Evolutionary conservation across 92 coral and sea anemone genomes (phyloP), one percentile per base, ranked within the genome.

Genomic region (Porites evermanni): DNA sequence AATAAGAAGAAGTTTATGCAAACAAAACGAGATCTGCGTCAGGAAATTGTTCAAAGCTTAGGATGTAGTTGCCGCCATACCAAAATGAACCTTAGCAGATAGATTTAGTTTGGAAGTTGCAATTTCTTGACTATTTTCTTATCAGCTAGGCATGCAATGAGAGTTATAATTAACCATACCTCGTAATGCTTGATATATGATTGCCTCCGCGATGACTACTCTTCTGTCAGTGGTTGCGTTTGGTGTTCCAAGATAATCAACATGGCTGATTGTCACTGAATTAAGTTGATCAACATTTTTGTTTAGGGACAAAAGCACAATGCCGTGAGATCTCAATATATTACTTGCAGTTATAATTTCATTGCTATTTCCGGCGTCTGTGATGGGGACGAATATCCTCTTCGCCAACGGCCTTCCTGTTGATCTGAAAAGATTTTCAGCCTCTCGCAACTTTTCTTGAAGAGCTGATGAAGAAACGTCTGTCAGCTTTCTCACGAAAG

Each of bases 381-480:
- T 91, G 13, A 96, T 53, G 18, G 91, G 78, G 19, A 93, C 95
- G 72, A 96, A 86, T 1, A 91, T 92, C 78, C 92, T 95, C 79
- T 91, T 87, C 4, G 98, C 95, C 21, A 66, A 52, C 17, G 94
- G 87, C 61, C 98, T 84, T 56, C 92, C 92, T 11, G 78, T 1
- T 0, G 74, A 56, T 24, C 84, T 74, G 77, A 95, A 95, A 53
- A 88, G 77, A 21, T 67, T 70, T 58, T 87, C 84, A 0, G 92
- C 91, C 6, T 81, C 76, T 7, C 17, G 73, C 80, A 95, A 23
- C 44, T 74, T 75, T 9, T 75, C 79, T 67, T 83, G 74, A 51
- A 95, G 89, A 32, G 75, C 81, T 84, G 12, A 86, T 83, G 14
- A 80, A 38, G 78, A 64, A 10, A 17, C 26, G 56, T 90, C 75